A percentile compares a stretch with the other conserved stretches of the same genome.
Conservation (phyloP, 1,140 invertebrate genomes). For the Magallana ariakensis region DNA sequence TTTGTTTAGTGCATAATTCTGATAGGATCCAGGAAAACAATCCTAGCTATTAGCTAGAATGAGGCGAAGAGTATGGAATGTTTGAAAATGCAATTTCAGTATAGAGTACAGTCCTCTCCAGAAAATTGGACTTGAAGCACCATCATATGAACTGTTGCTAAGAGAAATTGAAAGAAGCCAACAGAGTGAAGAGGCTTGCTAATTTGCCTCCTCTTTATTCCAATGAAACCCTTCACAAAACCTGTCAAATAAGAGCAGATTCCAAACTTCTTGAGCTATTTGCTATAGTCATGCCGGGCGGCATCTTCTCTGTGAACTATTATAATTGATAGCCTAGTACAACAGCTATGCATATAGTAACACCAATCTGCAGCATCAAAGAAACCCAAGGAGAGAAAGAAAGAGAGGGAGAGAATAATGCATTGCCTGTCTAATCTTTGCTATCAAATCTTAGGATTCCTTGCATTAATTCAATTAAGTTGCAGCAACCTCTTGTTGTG, state of each 20-base stretch:
- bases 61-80: not conserved
- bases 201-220: not conserved
- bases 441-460: not conserved
- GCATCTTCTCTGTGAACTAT: constrained; percentile 3
- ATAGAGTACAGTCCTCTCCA: not conserved
- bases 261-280: not conserved
- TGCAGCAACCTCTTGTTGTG: not conserved
- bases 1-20: not conserved
- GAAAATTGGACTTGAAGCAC: not conserved
- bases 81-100: not conserved
- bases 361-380: constrained; percentile 2
- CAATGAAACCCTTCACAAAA: not conserved
- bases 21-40: not conserved
- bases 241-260: not conserved
- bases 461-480: not conserved
- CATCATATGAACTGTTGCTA: too few relatives aligned
- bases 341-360: not conserved
- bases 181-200: not conserved
- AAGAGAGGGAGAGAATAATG: not conserved
- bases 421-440: not conserved
- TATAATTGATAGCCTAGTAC: not conserved
- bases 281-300: not conserved
- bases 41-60: too few relatives aligned
- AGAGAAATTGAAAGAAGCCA: too few relatives aligned
- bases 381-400: not conserved